A percentile compares a stretch with the other conserved stretches of the same genome.
Conservation (phyloP, 2,797 vertebrate genomes). For the Phoeniculus purpureus region DNA sequence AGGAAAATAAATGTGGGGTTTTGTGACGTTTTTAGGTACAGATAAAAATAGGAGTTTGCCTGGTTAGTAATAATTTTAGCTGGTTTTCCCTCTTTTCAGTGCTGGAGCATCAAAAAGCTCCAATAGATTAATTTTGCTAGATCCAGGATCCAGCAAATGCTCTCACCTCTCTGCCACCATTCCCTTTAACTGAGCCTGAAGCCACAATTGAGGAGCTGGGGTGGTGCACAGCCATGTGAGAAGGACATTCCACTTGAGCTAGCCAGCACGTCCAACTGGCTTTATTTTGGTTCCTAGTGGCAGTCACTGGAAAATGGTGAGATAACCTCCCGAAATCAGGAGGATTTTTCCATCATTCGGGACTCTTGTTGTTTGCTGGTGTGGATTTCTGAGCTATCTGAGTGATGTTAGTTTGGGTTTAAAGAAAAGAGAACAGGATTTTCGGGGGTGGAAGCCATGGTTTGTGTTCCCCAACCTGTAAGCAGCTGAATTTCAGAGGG, state of each 20-base stretch:
- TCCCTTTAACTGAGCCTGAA: conserved; percentile 2
- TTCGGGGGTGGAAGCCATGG: neutral
- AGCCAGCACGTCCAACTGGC: neutral
- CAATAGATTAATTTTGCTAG: conserved; percentile 3
- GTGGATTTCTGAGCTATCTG: neutral
- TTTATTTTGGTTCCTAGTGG: neutral
- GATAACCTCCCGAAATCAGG: neutral
- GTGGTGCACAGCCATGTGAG: neutral
- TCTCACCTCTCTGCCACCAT: neutral
- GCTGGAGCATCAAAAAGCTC: neutral
- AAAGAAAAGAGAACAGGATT: neutral
- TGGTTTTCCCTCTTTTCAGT: neutral
- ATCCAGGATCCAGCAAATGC: neutral
- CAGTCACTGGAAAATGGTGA: neutral
- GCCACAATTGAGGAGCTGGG: neutral
- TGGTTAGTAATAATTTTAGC: conserved; percentile 46
- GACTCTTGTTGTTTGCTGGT: fast-evolving
- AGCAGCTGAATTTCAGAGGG: neutral
- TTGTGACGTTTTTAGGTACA: conserved; percentile 17
- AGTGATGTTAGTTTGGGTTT: neutral
- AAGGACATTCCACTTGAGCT: neutral
- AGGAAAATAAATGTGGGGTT: conserved; percentile 33
- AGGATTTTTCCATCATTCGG: neutral
- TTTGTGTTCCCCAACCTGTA: neutral
- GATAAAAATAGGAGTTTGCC: neutral